Conservation (phyloP, 2,113 vertebrate species). For the Hyperopisus bebe region DNA sequence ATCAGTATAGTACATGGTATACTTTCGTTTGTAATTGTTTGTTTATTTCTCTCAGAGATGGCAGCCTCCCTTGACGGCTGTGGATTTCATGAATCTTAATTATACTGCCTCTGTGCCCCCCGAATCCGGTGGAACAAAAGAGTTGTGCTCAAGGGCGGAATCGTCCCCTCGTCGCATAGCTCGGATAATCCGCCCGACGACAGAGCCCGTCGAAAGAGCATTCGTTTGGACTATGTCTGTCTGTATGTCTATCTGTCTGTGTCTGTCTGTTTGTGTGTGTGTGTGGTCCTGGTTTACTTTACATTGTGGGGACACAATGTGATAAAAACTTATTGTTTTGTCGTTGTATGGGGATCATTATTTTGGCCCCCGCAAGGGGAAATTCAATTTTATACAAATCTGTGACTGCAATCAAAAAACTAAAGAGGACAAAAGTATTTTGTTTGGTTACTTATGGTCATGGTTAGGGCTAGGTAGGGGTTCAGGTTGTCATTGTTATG, state of each 20-base stretch:
- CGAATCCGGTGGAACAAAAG: not conserved
- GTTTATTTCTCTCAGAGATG: not conserved
- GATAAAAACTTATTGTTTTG: no score
- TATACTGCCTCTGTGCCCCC: not conserved
- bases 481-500: no score
- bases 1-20: not conserved
- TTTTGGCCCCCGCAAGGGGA: no score
- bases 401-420: no score
- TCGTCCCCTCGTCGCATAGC: not conserved
- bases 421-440: no score
- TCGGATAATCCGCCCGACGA: not conserved
- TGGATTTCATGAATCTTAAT: slow-evolving; percentile 9
- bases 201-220: not conserved
- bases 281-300: not conserved
- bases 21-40: not conserved
- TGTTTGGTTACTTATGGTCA: no score
- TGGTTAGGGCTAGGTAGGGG: no score
- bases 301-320: no score
- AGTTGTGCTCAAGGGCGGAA: not conserved
- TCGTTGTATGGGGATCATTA: no score
- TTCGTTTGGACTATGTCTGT: not conserved
- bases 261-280: not conserved
- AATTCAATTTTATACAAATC: no score
- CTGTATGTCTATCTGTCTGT: not conserved
- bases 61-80: not conserved